Evolutionary conservation across 2,888 invertebrate species (phyloP).

Genomic region (Panopea generosa): DNA sequence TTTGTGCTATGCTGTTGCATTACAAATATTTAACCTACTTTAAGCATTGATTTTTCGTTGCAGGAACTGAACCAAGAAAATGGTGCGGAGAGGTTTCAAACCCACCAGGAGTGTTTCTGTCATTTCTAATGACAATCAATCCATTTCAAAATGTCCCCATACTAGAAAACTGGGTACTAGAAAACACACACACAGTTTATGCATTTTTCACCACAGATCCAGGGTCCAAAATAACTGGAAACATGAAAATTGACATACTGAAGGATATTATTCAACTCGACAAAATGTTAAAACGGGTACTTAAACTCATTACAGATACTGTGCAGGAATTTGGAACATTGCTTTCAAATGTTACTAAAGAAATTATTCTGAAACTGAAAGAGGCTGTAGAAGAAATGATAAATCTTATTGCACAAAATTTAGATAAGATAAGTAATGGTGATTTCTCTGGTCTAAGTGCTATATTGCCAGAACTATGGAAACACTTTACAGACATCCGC

Average conservation of each 20-base stretch:
- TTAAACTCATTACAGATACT: not conserved
- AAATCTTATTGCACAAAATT: not conserved
- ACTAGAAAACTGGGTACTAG: slow-evolving; percentile 32
- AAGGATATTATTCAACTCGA: slow-evolving; percentile 15
- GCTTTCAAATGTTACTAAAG: not conserved
- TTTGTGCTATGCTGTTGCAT: too few species aligned
- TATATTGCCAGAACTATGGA: not conserved
- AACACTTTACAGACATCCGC: not conserved
- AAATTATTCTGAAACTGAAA: not conserved
- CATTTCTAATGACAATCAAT: slow-evolving; percentile 18
- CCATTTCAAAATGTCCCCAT: slow-evolving; percentile 47
- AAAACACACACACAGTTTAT: slow-evolving; percentile 10
- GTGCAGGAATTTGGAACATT: not conserved
- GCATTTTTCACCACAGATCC: slow-evolving; percentile 46
- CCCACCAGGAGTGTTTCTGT: slow-evolving; percentile 52
- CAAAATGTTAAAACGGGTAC: not conserved
- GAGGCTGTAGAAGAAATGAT: not conserved
- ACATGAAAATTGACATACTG: not conserved
- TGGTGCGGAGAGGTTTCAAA: slow-evolving; percentile 53
- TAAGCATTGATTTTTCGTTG: too few species aligned
- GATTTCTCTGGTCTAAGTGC: not conserved
- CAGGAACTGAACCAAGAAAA: slow-evolving; percentile 28
- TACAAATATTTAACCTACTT: too few species aligned
- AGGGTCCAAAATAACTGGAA: not conserved
- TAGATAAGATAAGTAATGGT: not conserved